Conservation (phyloP, 1,140 invertebrate species). For the Campoletis sonorensis region DNA sequence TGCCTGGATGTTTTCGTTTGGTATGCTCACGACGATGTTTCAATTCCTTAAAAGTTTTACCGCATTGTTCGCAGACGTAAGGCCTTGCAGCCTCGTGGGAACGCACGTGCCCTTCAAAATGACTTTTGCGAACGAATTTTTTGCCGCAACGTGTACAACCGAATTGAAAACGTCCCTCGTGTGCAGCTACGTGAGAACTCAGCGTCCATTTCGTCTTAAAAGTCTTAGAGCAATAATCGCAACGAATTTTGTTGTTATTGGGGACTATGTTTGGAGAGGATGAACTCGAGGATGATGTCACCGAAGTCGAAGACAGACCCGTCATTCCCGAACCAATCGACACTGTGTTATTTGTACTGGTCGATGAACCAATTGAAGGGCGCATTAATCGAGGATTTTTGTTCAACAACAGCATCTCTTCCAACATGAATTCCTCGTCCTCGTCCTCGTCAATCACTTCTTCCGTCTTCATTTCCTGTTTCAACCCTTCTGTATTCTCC, state of each 20-base stretch:
- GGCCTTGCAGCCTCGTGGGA: constrained; percentile 73
- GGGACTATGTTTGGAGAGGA: constrained; percentile 14
- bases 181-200: constrained; percentile 73
- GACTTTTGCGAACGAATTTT: constrained; percentile 74
- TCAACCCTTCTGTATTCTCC: neutral
- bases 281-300: constrained; percentile 43
- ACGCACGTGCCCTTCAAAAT: constrained; percentile 72
- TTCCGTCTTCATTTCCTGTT: constrained; percentile 1
- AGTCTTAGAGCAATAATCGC: constrained; percentile 74
- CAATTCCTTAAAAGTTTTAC: constrained; percentile 73
- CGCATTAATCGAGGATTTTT: constrained; percentile 59
- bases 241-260: constrained; percentile 65
- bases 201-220: constrained; percentile 75
- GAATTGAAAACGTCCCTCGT: constrained; percentile 73
- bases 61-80: constrained; percentile 73
- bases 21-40: constrained; percentile 74
- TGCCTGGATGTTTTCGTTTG: constrained; percentile 71
- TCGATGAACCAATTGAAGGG: neutral
- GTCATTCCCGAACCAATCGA: neutral
- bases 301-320: constrained; percentile 17
- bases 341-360: neutral
- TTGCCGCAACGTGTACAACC: constrained; percentile 73
- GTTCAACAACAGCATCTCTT: constrained; percentile 72
- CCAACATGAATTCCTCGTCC: constrained; percentile 67
- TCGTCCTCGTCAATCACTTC: constrained; percentile 49